Conservation (phyloP, 2,797 vertebrate species). For the Sardinella longiceps region DNA sequence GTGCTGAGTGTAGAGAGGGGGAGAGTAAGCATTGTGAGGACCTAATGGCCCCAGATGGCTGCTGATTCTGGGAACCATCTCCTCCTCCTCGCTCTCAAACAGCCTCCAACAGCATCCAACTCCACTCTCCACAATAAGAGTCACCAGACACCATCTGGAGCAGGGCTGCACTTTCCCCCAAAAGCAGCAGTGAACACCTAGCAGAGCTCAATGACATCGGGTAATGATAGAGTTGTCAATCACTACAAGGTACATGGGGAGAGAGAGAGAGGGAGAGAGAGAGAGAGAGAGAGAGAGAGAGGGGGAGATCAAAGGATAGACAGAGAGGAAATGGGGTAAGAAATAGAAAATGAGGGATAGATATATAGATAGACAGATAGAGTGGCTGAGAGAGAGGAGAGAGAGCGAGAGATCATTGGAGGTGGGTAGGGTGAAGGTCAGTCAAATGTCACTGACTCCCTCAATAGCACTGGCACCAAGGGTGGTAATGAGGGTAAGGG, state of each 20-base stretch:
- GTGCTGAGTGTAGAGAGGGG: no score
- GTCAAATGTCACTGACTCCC: conserved; percentile 51
- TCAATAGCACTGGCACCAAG: conserved; percentile 20
- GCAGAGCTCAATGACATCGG: no score
- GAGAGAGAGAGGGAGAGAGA: background rate
- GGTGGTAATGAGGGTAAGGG: conserved; percentile 32
- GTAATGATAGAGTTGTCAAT: no score
- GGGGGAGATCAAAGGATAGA: background rate
- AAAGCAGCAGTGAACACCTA: no score
- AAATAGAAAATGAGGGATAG: background rate
- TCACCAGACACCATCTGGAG: no score
- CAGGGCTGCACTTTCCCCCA: no score
- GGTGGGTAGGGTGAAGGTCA: conserved; percentile 50
- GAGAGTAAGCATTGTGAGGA: background rate
- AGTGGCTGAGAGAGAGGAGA: background rate
- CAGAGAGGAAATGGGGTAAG: background rate
- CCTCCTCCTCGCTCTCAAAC: no score
- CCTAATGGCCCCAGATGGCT: no score
- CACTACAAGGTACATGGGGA: background rate
- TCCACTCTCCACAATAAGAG: no score
- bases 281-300: background rate
- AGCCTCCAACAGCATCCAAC: no score
- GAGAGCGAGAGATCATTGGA: background rate
- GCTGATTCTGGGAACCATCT: no score
- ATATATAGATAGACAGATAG: background rate